phyloP scores from a whole-genome alignment of 1,140 invertebrate species.

The Drosophila orena region DNA sequence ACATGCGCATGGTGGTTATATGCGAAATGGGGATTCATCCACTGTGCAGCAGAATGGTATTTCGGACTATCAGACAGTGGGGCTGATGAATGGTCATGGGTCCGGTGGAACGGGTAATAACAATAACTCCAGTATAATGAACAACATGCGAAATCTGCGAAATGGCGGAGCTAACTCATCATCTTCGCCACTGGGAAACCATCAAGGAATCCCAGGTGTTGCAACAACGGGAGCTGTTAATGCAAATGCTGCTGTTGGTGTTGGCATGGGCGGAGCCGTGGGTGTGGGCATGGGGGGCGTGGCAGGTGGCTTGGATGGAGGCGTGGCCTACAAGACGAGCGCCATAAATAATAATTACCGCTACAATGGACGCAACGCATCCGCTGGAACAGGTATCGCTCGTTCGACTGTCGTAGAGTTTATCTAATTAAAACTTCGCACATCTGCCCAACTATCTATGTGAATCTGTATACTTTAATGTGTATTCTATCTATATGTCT shows the following conservation, averaged over 20 bases:
- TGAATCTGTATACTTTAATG: constrained; percentile 11
- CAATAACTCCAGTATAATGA: constrained; percentile 45
- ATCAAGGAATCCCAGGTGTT: background rate
- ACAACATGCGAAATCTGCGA: constrained; percentile 65
- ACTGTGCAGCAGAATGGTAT: constrained; percentile 39
- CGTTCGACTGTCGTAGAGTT: constrained; percentile 64
- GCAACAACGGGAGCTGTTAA: too few species aligned
- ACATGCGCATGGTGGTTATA: constrained; percentile 40
- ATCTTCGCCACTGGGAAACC: constrained; percentile 2
- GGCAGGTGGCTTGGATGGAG: constrained; percentile 42
- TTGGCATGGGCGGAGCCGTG: background rate
- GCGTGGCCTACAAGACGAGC: constrained; percentile 75
- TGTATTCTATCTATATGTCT: constrained; percentile 6
- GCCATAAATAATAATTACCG: constrained; percentile 85
- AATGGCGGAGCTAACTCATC: constrained; percentile 35
- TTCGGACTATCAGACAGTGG: constrained; percentile 33
- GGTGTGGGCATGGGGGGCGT: constrained; percentile 37
- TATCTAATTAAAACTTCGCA: constrained; percentile 28
- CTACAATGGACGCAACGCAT: constrained; percentile 83
- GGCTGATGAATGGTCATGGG: constrained; percentile 61
- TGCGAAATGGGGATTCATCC: constrained; percentile 39
- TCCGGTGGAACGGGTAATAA: constrained; percentile 20
- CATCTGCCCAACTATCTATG: constrained; percentile 7
- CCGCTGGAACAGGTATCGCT: constrained; percentile 83
- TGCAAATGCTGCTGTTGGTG: background rate